Conservation (phyloP, 2,888 invertebrate species). For the Invenusta paracnida region DNA sequence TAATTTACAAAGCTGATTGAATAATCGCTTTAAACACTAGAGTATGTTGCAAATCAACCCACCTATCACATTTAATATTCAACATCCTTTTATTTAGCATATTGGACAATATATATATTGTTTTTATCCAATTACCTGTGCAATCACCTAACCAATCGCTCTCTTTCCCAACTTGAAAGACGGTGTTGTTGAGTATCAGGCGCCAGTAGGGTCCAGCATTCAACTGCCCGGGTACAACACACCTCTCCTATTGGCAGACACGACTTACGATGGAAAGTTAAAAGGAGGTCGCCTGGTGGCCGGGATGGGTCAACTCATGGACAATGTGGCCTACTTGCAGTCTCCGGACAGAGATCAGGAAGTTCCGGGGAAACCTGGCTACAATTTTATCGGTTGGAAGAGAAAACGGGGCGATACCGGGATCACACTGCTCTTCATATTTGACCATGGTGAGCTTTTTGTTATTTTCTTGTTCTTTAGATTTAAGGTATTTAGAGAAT, state of each 20-base stretch:
- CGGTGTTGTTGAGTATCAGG: not conserved
- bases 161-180: not conserved
- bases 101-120: no score
- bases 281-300: not conserved
- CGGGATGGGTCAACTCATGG: conserved; percentile 8
- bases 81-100: no score
- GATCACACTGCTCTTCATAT: not conserved
- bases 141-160: no score
- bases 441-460: conserved; percentile 9
- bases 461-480: no score
- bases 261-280: not conserved
- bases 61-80: no score
- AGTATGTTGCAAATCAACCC: no score
- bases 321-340: not conserved
- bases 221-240: not conserved
- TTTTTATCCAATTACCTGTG: no score
- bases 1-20: no score
- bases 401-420: not conserved
- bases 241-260: not conserved
- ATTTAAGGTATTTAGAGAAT: no score
- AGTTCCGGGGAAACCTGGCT: not conserved
- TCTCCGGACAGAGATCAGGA: not conserved
- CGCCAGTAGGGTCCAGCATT: not conserved
- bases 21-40: no score
- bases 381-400: not conserved